Evolutionary conservation across 1,140 invertebrate genomes (phyloP).

Genomic region (Cepaea nemoralis): DNA sequence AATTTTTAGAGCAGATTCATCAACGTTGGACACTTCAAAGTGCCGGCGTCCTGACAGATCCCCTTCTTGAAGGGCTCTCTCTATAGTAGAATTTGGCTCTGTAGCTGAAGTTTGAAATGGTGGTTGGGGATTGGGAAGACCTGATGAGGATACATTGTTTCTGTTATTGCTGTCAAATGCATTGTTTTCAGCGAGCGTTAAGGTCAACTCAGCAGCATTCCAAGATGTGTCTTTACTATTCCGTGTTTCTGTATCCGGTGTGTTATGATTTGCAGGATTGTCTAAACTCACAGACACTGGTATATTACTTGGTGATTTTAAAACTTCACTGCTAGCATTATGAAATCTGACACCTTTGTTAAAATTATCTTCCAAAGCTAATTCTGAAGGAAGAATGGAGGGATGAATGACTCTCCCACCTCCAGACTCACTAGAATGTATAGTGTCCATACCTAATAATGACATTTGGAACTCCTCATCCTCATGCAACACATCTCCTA

Average conservation of each 20-base stretch:
- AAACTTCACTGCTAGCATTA: not conserved
- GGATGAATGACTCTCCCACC: not conserved
- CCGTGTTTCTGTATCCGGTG: not conserved
- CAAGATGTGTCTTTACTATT: not conserved
- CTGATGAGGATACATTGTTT: not conserved
- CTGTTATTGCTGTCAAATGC: not conserved
- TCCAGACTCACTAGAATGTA: not conserved
- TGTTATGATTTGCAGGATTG: not conserved
- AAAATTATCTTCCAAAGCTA: not conserved
- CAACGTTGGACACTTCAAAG: conserved; percentile 23
- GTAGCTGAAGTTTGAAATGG: not conserved
- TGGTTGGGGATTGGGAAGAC: not conserved
- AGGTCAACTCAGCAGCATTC: not conserved
- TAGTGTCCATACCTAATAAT: not conserved
- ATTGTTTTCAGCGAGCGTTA: not conserved
- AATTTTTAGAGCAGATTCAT: conserved; percentile 7
- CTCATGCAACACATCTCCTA: not conserved
- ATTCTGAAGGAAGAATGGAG: not conserved
- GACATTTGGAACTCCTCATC: not conserved
- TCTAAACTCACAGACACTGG: not conserved
- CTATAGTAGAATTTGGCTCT: not conserved
- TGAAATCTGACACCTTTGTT: not conserved
- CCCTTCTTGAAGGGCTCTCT: not conserved
- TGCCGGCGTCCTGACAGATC: conserved; percentile 2
- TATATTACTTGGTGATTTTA: not conserved